Percentiles rank a stretch among this genome's conserved stretches.
phyloP scores from a whole-genome alignment of 2,797 vertebrate genomes.

The Sebastiscus albofasciatus region DNA sequence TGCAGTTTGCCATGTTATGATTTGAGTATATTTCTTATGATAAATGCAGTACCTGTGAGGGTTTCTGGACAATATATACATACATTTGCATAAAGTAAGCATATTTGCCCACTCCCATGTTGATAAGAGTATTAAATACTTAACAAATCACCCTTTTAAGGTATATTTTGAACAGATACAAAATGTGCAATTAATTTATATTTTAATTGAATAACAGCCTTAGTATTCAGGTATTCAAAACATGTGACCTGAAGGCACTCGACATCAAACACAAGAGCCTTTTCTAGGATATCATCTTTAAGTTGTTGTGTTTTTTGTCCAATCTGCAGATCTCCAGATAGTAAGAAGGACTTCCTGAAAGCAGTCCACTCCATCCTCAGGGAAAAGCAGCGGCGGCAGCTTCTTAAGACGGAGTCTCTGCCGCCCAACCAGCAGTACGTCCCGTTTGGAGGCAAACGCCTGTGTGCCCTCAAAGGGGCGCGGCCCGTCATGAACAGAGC shows the following conservation, averaged over 20 bases:
- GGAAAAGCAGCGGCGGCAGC: constrained; percentile 93
- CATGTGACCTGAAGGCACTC: not conserved
- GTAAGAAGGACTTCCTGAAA: constrained; percentile 95
- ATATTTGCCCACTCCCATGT: too few relatives aligned
- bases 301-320: not conserved
- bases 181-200: too few relatives aligned
- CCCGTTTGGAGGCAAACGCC: constrained; percentile 96
- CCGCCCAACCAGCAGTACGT: constrained; percentile 94
- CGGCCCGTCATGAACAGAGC: constrained; percentile 91
- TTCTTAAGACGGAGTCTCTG: constrained; percentile 94
- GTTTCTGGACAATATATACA: too few relatives aligned
- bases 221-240: not conserved
- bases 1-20: too few relatives aligned
- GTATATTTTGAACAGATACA: too few relatives aligned
- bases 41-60: too few relatives aligned
- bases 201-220: fast-evolving
- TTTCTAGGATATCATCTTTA: not conserved
- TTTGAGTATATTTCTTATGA: too few relatives aligned
- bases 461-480: constrained; percentile 94
- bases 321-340: constrained; percentile 87
- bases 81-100: too few relatives aligned
- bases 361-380: constrained; percentile 93
- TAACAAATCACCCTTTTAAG: too few relatives aligned
- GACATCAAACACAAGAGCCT: not conserved
- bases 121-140: too few relatives aligned